Percentiles rank a stretch among this genome's conserved stretches.
phyloP scores from a whole-genome alignment of 2,797 vertebrate genomes.

The Chaunax sp. region DNA sequence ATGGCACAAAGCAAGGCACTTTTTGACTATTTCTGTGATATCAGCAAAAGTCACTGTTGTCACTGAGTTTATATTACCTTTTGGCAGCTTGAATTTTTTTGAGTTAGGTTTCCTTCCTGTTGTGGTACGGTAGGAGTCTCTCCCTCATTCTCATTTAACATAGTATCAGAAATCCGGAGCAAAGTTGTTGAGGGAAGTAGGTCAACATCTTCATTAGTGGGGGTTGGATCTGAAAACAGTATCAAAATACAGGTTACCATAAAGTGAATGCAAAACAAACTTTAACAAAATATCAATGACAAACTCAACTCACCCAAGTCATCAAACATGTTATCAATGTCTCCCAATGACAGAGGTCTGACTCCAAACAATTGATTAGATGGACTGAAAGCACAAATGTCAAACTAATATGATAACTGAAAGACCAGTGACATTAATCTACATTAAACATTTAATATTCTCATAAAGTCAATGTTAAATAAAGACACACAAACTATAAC shows the following conservation, averaged over 20 bases:
- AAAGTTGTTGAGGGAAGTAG: slow-evolving; percentile 30
- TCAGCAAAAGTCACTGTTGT: neutral
- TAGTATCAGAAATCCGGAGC: slow-evolving; percentile 35
- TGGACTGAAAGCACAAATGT: slow-evolving; percentile 58
- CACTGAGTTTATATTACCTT: slow-evolving; percentile 22
- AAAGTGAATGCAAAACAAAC: neutral
- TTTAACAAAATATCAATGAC: neutral
- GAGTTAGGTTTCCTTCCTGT: neutral
- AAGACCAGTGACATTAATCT: neutral
- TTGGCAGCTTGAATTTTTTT: neutral
- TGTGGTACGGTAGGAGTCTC: neutral
- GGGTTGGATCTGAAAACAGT: slow-evolving; percentile 59
- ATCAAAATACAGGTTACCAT: neutral
- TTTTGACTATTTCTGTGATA: neutral
- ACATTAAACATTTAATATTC: neutral
- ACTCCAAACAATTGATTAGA: slow-evolving; percentile 27
- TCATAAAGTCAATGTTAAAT: neutral
- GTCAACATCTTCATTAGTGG: slow-evolving; percentile 7
- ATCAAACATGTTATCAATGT: slow-evolving; percentile 78
- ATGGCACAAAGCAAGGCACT: neutral
- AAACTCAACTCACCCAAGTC: slow-evolving; percentile 72
- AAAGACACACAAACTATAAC: too few species aligned
- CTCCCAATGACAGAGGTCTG: slow-evolving; percentile 37
- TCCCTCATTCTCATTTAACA: slow-evolving; percentile 5
- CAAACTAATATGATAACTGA: neutral